A percentile compares a stretch with the other conserved stretches of the same genome.
These are phyloP conservation scores for Morinoia aosen DNA, from an alignment of 2,888 invertebrate species.

Conservation along the genomic window DNA sequence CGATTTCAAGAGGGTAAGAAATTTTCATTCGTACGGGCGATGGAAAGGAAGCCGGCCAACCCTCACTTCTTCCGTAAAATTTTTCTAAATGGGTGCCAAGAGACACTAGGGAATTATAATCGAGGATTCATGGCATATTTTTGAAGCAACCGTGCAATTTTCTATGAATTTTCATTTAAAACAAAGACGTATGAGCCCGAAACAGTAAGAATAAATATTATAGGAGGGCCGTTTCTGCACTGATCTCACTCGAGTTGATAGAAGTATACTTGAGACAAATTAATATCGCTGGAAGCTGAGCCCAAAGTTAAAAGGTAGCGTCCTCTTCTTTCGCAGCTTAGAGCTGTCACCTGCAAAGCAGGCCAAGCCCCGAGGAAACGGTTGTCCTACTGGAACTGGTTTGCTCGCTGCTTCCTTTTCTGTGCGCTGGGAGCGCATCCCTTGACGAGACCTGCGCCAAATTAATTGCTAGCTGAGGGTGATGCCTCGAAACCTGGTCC, in stretches of 20 bases:
- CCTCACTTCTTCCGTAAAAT: neutral
- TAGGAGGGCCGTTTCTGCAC: neutral
- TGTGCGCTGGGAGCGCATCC: neutral
- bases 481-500: neutral
- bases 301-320: neutral
- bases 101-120: neutral
- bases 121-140: neutral
- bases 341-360: conserved; percentile 35
- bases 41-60: neutral
- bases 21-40: neutral
- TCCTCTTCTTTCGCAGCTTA: neutral
- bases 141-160: neutral
- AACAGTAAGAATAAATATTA: neutral
- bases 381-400: neutral
- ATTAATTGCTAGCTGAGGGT: conserved; percentile 4
- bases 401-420: neutral
- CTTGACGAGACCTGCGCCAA: neutral
- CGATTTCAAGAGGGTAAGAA: neutral
- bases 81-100: neutral
- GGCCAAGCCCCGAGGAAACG: conserved; percentile 13
- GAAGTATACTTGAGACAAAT: conserved; percentile 17
- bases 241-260: neutral
- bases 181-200: neutral
- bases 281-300: neutral
- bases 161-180: neutral